Evolutionary conservation across 92 coral and sea anemone species (phyloP).

Genomic region (Diadumene lineata): DNA sequence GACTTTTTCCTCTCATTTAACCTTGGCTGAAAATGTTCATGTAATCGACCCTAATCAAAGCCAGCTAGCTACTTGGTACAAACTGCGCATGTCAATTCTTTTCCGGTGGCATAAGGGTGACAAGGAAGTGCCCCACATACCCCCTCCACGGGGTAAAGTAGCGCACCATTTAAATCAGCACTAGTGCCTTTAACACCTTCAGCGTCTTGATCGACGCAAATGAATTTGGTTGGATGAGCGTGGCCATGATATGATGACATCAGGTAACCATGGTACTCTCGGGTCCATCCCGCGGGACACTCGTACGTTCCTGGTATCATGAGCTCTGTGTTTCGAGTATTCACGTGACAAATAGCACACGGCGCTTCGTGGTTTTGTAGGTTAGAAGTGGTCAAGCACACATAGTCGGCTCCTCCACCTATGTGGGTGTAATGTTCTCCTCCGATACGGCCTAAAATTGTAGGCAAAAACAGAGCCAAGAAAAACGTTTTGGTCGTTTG

Average conservation of each 20-base stretch:
- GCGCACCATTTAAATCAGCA: slow-evolving; percentile 35
- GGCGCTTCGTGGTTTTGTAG: slow-evolving; percentile 57
- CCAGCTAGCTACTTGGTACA: slow-evolving; percentile 75
- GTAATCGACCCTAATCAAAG: too few relatives aligned
- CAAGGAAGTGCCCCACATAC: slow-evolving; percentile 64
- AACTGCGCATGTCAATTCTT: slow-evolving; percentile 75
- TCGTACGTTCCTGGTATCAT: slow-evolving; percentile 68
- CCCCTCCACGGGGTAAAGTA: slow-evolving; percentile 52
- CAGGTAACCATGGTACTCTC: slow-evolving; percentile 73
- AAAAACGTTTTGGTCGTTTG: background rate
- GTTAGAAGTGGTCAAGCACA: slow-evolving; percentile 43
- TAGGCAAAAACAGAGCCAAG: background rate
- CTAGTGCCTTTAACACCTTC: slow-evolving; percentile 52
- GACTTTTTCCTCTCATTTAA: too few relatives aligned
- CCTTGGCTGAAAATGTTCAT: too few relatives aligned
- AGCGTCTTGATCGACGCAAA: slow-evolving; percentile 63
- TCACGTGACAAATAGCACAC: slow-evolving; percentile 65
- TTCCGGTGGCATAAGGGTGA: slow-evolving; percentile 46
- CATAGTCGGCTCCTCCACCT: slow-evolving; percentile 48
- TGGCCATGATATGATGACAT: slow-evolving; percentile 60
- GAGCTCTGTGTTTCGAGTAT: slow-evolving; percentile 46
- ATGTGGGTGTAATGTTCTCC: slow-evolving; percentile 20
- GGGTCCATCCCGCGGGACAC: slow-evolving; percentile 73
- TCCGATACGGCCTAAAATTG: slow-evolving; percentile 38
- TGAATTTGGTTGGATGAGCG: slow-evolving; percentile 25